Evolutionary conservation across 2,113 vertebrate species (phyloP).

Genomic region (Zosterops borbonicus): DNA sequence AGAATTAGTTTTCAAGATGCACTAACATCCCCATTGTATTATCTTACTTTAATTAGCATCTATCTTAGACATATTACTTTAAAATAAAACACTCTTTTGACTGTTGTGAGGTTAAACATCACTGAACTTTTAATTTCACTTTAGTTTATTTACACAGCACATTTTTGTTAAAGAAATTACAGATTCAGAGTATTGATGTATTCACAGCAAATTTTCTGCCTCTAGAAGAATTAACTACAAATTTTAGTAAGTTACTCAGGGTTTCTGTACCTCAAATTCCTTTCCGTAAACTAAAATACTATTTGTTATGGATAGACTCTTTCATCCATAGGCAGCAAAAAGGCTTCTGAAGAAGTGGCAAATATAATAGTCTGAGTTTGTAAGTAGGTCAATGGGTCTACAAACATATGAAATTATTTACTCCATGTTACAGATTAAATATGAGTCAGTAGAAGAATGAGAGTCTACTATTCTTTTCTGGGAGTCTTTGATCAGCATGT

Average conservation of each 20-base stretch:
- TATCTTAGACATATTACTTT: not conserved
- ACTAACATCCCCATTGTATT: not conserved
- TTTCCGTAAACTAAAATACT: not conserved
- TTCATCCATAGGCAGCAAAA: not conserved
- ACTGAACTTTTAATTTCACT: not conserved
- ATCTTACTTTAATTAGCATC: not conserved
- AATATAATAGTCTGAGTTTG: not conserved
- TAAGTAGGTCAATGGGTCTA: not conserved
- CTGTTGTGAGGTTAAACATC: not conserved
- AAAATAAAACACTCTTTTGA: not conserved
- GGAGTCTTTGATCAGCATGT: not conserved
- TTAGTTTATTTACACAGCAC: accelerated
- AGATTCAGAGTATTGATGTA: not conserved
- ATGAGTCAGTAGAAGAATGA: conserved; percentile 3
- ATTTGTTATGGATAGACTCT: not conserved
- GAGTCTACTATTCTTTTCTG: not conserved
- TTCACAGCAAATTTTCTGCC: not conserved
- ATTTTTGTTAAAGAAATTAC: not conserved
- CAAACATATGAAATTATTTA: conserved; percentile 35
- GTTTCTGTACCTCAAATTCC: not conserved
- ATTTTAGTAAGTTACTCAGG: not conserved
- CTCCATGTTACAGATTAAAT: not conserved
- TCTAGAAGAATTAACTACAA: not conserved
- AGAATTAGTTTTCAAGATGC: not conserved
- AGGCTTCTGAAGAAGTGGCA: not conserved